A percentile compares a stretch with the other conserved stretches of the same genome.
Conservation (phyloP, 1,140 invertebrate species). For the Tetramorium alpestre region DNA sequence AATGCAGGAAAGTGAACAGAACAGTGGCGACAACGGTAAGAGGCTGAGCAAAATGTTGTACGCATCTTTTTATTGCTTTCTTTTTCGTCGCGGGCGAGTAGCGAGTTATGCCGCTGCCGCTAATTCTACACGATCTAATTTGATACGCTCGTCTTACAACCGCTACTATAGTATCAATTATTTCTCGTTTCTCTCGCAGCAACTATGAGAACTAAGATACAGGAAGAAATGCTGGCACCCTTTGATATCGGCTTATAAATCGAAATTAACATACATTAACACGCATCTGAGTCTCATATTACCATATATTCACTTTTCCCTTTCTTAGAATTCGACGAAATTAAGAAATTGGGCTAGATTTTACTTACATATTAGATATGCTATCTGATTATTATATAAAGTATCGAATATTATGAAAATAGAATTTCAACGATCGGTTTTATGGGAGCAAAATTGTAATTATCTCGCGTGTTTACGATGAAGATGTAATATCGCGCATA, state of each 20-base stretch:
- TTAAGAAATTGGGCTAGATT: neutral
- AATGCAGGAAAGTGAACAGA: neutral
- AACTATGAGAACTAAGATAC: constrained; percentile 18
- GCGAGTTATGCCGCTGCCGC: neutral
- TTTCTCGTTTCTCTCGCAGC: constrained; percentile 22
- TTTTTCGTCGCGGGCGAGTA: neutral
- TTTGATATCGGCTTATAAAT: neutral
- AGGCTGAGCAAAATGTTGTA: neutral
- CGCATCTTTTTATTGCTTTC: constrained; percentile 5
- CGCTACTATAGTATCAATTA: constrained; percentile 35
- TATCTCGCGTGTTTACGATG: neutral
- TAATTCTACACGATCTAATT: constrained; percentile 35
- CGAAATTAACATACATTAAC: neutral
- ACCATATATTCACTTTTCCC: neutral
- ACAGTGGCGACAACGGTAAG: neutral
- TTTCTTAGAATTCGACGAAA: neutral
- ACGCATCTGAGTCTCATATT: neutral
- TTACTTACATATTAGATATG: neutral
- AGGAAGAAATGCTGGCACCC: neutral
- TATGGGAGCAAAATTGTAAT: neutral
- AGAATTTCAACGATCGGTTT: neutral
- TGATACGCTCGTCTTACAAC: constrained; percentile 31
- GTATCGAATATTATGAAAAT: constrained; percentile 5
- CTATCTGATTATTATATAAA: neutral
- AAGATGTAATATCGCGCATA: neutral